Evolutionary conservation across 2,797 vertebrate species (phyloP), one percentile per base, ranked within the genome.

Genomic region (Epinephelus awoara): DNA sequence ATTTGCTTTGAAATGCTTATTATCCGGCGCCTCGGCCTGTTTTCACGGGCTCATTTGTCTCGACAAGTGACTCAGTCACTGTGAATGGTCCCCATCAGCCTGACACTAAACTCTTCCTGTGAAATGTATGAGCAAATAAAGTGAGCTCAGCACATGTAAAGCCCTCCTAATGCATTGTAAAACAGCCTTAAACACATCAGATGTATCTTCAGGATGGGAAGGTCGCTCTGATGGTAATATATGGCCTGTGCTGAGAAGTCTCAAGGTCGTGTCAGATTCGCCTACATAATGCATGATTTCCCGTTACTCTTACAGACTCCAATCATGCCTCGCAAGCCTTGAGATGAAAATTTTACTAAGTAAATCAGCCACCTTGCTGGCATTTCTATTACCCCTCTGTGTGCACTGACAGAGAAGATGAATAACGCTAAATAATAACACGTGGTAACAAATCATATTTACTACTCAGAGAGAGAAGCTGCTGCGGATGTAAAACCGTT

Each of bases 311-410:
- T 93, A 92, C 95, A 94, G 95, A 95, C 96, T 97, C 96, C 96
- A 98, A 98, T 98, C 97, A 97, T 96, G 84, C 81, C 96, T 95
- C 90, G 95, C 96, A 94, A 97, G 96, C 97, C 98, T 98, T 98
- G 97, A 96, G 96, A 98, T 96, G 96, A 98, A 97, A 96, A 97
- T 98, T 98, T 98, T 97, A 97, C 97, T 96, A 97, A 98, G 97
- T 98, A 98, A 99, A 99, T 99, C 97, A 98, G 96, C 95, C 96
- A 96, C 95, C 96, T 96, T 95, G 96, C 95, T 97, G 97, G 97
- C 97, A 97, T 97, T 98, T 98, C 97, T 98, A 98, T 98, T 98
- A 97, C 97, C 96, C 96, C 97, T 96, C 96, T 96, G 96, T 96
- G 96, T 96, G 96, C 95, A 92, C 93, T 96, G 97, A 97, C 97